phyloP scores from a whole-genome alignment of 2,797 vertebrate species.

The Lepus oiostolus region DNA sequence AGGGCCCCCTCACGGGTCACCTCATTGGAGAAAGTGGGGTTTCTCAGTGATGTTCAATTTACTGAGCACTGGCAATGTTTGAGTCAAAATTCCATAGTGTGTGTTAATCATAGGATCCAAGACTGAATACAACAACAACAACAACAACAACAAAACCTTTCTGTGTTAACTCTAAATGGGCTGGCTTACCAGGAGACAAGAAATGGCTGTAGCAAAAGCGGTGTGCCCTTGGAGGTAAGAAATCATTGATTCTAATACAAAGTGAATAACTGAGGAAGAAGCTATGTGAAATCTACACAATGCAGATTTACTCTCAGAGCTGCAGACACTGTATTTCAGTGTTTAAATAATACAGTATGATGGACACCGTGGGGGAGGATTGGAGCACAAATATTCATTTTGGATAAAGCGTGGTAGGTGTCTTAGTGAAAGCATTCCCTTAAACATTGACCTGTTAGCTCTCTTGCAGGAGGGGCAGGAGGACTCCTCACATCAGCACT shows the following conservation, averaged over 20 bases:
- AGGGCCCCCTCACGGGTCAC: conserved; percentile 86
- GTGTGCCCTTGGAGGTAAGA: neutral
- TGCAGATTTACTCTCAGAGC: neutral
- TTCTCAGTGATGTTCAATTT: conserved; percentile 80
- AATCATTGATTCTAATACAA: conserved; percentile 23
- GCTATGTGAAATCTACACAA: conserved; percentile 19
- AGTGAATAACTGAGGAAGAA: conserved; percentile 9
- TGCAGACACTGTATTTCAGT: neutral
- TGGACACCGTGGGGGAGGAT: conserved; percentile 35
- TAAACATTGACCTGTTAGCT: neutral
- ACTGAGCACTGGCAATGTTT: conserved; percentile 53
- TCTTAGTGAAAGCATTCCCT: neutral
- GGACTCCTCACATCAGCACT: neutral
- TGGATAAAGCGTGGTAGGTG: neutral
- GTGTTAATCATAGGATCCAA: conserved; percentile 76
- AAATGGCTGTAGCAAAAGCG: neutral
- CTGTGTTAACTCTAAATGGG: conserved; percentile 55
- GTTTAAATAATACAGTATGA: conserved; percentile 73
- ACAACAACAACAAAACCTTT: conserved; percentile 8
- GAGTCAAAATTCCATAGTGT: conserved; percentile 72
- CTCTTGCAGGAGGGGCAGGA: neutral
- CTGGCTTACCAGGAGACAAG: conserved; percentile 75
- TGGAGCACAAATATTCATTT: neutral
- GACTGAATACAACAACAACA: neutral
- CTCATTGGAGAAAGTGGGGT: conserved; percentile 76